Evolutionary conservation across 2,888 invertebrate genomes (phyloP).

Genomic region (Scelioninae gen. 1): DNA sequence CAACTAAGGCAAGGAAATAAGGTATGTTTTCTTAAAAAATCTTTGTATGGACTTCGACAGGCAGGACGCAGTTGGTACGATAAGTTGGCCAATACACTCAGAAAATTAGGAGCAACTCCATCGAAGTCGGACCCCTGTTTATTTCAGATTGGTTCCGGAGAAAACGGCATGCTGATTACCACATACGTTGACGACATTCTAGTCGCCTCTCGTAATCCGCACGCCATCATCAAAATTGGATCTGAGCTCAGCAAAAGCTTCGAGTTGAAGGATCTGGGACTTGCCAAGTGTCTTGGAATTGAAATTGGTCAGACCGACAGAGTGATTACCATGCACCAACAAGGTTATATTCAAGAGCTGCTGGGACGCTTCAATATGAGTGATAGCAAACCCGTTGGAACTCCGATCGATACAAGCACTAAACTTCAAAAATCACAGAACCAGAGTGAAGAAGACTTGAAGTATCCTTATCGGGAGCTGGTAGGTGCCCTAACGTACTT

Average conservation of each 20-base stretch:
- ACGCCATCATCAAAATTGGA: constrained; percentile 12
- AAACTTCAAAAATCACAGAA: too few relatives aligned
- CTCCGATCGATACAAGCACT: too few relatives aligned
- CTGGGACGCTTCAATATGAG: too few relatives aligned
- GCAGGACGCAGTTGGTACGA: constrained; percentile 54
- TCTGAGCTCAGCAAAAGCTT: constrained; percentile 2
- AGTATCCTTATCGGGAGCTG: too few relatives aligned
- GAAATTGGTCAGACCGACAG: not conserved
- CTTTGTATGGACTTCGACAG: constrained; percentile 60
- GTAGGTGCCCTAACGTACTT: too few relatives aligned
- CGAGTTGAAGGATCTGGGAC: constrained; percentile 17
- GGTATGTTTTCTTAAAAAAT: constrained; percentile 54
- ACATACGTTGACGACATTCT: constrained; percentile 51
- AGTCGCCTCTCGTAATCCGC: constrained; percentile 10
- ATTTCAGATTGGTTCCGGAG: constrained; percentile 16
- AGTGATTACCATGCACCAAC: constrained; percentile 17
- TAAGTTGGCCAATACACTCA: not conserved
- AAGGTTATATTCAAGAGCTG: too few relatives aligned
- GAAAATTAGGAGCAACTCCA: constrained; percentile 7
- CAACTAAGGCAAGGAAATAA: constrained; percentile 17
- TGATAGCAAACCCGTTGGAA: too few relatives aligned
- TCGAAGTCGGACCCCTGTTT: constrained; percentile 30
- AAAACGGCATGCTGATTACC: constrained; percentile 6
- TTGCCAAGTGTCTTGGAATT: constrained; percentile 32
- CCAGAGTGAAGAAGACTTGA: too few relatives aligned